phyloP scores from a whole-genome alignment of 2,113 vertebrate genomes.

The Cryptomyrus ogoouensis region DNA sequence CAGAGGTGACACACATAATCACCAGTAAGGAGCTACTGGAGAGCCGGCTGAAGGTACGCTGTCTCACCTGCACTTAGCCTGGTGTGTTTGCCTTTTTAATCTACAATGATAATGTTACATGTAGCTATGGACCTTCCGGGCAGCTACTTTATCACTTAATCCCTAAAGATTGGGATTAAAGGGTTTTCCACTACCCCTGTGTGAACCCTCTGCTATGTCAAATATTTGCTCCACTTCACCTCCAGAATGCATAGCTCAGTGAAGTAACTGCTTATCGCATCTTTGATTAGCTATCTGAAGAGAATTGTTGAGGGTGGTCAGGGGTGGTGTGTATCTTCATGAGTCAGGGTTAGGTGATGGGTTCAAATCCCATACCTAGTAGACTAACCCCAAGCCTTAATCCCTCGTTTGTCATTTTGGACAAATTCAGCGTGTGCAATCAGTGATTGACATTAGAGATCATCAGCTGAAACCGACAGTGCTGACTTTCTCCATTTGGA shows the following conservation, averaged over 20 bases:
- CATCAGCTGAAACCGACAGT: background rate
- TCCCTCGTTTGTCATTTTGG: background rate
- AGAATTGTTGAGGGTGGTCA: background rate
- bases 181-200: background rate
- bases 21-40: constrained; percentile 91
- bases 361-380: background rate
- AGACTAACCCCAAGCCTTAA: background rate
- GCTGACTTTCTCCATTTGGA: background rate
- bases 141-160: background rate
- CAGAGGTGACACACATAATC: constrained; percentile 90
- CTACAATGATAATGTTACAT: background rate
- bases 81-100: background rate
- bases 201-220: background rate
- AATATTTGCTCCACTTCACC: background rate
- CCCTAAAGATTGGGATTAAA: background rate
- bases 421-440: background rate
- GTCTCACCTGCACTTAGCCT: background rate
- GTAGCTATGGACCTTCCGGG: background rate
- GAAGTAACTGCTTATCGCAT: background rate
- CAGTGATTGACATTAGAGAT: background rate
- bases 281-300: background rate
- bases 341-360: background rate
- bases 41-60: constrained; percentile 82
- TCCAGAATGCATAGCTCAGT: background rate
- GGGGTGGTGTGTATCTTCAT: background rate